Evolutionary conservation across 2,113 vertebrate species (phyloP), one percentile per base, ranked within the genome.

Genomic region (Theristicus caerulescens): DNA sequence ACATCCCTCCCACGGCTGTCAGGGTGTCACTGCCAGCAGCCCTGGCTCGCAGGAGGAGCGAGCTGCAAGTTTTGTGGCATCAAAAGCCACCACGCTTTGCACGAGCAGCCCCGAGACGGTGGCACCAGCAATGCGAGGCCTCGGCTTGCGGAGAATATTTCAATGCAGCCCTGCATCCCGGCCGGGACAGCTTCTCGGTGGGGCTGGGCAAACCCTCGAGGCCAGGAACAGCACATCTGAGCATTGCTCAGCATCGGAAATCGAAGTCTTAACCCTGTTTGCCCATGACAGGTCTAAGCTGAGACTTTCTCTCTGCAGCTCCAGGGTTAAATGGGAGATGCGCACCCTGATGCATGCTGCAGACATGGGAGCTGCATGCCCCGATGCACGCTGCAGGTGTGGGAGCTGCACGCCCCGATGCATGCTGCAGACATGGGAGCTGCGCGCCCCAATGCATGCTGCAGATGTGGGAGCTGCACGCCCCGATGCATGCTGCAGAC

Each of bases 91-190:
- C 25, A 2, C 3, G 2, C 25, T 61, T 70, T n/a, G 73, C 42
- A 6, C 0, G 15, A 47, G 62, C 19, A 15, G 26, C 26, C 18
- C n/a, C 0, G 2, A 27, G 44, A 6, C 0, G 2, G 58, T 2
- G 42, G 14, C 36, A 52, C 10, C 20, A n/a, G 46, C 11, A 2
- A 3, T 3, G 10, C 1, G 6, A 85, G 57, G 26, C 21, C 55
- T 67, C 12, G 4, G 54, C 34, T 14, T 16, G 46, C 2, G 3
- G 59, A 26, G 85, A 8, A 3, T 11, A 9, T 61, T 44, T 17
- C 31, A 8, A 2, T 5, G 36, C 47, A 29, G 24, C 3, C 15
- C 46, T n/a, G 49, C 27, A 29, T 54, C 70, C 36, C 0, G 0
- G 12, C 38, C 0, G 4, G 58, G 78, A n/a, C 18, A 49, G 32